Conservation (phyloP, 2,888 invertebrate genomes). For the Chouioia cunea region DNA sequence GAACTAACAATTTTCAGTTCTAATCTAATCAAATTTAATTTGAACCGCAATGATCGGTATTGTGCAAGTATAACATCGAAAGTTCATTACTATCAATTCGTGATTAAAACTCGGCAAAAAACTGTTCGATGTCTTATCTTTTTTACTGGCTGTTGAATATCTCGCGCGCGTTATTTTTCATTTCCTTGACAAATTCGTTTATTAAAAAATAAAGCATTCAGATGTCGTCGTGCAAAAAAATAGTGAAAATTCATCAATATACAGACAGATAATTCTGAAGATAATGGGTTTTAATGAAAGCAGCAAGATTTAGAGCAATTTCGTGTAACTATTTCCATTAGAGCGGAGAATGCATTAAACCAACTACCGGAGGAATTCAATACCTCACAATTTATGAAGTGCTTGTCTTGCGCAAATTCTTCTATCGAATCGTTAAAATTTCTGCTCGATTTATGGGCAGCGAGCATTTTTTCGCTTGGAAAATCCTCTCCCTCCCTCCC, state of each 20-base stretch:
- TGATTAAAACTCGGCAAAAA: too few species aligned
- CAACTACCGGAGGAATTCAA: slow-evolving; percentile 44
- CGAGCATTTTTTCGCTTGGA: slow-evolving; percentile 34
- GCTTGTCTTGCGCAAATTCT: slow-evolving; percentile 48
- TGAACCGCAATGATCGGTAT: too few species aligned
- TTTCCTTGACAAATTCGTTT: too few species aligned
- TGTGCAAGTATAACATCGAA: too few species aligned
- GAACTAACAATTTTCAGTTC: too few species aligned
- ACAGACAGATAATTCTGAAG: not conserved
- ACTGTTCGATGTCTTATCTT: too few species aligned
- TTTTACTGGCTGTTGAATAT: too few species aligned
- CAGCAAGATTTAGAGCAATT: slow-evolving; percentile 25
- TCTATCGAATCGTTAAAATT: slow-evolving; percentile 46
- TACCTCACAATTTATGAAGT: slow-evolving; percentile 46
- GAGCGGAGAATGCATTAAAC: slow-evolving; percentile 42
- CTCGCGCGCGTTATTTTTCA: too few species aligned
- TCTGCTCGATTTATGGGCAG: slow-evolving; percentile 43
- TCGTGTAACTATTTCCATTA: slow-evolving; percentile 47
- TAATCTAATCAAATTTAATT: too few species aligned
- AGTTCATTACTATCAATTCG: too few species aligned
- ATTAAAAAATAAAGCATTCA: too few species aligned
- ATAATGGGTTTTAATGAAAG: not conserved
- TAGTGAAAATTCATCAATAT: not conserved
- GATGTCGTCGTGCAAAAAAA: too few species aligned
- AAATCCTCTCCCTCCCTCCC: slow-evolving; percentile 16